Base-by-base conservation (phyloP, 1,140 invertebrate genomes). In the Lordiphosa stackelbergi region DNA sequence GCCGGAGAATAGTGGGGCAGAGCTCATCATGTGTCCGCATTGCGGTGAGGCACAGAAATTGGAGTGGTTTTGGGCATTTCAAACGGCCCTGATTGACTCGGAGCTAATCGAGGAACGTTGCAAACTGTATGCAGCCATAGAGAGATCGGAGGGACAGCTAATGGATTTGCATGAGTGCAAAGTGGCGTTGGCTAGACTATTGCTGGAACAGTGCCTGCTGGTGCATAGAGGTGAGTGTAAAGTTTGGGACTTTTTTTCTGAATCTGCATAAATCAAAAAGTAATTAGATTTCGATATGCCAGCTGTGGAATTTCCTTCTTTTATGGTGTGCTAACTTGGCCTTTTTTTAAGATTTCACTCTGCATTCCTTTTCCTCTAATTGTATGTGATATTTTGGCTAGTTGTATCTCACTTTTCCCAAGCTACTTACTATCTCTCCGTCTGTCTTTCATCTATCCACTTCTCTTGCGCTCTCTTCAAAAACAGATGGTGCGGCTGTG, bases 51-150 rank as follows among this genome's bases (percentile, higher is more conserved):
- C 58, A n/a, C 74, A 79, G 51, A 79, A 79, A 58, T 40, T 79
- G 61, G 74, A 79, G 45, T 79, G 74, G 74, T 79, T 66, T 55
- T 79, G 74, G 74, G 52, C 73, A 13, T 79, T 79, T 34, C 56
- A 58, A 37, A 71, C 73, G 7, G 66, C 74, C 1, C 49, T 79
- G 5, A 60, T 56, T 22, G 74, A 77, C 40, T 79, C 73, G 40
- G 74, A 79, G 49, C 45, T 71, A 5, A 72, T 79, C n/a, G 72
- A 79, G 57, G 73, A 77, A 48, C 73, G 74, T 22, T 79, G 74
- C 46, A 79, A 79, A 35, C 62, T 79, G n/a, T 79, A 79, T 49
- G 74, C 69, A 37, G 73, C 74, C 37, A 69, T 79, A 9, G 74
- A 79, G 11, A 55, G 73, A 1, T 65, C 74, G 22, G 73, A 79